Base-by-base conservation (phyloP, 2,113 vertebrate genomes). In the Muntiacus reevesi region DNA sequence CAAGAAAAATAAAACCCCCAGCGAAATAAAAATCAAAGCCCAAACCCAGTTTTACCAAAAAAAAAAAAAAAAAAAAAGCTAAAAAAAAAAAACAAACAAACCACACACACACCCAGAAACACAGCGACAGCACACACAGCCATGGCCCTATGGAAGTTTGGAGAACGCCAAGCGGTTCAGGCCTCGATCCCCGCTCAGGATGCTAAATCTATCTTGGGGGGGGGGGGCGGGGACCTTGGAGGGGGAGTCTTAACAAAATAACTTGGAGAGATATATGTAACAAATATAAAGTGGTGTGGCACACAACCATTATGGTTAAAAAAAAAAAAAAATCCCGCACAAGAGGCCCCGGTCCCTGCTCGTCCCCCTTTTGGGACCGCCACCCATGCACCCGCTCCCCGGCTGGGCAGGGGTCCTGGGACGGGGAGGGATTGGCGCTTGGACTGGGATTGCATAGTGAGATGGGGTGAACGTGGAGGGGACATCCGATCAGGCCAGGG, bases 361-460 rank as follows among this genome's bases (percentile, higher is more conserved):
- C 2, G 4, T 6, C 8, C 36, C 43, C 30, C 3, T 78, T 95
- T 92, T 95, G 95, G 95, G 98, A 97, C 71, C 59, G 23, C 33
- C 45, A 23, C 78, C 67, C 67, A 6, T n/a, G 4, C 52, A 9
- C 36, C 21, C 27, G 17, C 4, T n/a, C 33, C 43, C 0, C 27
- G 5, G 79, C 85, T 33, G 59, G 94, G 85, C 64, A 83, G 87
- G 92, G 97, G 59, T 79, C 96, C 88, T 36, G 47, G 94, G 88
- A 17, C 67, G 79, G 94, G 78, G 21, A 91, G 91, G 97, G 91
- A 87, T 45, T 92, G 98, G 87, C 74, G 94, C 94, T 6, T 52
- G 84, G 71, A 27, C 67, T 81, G 96, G 97, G 96, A 98, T 99
- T 99, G 99, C 99, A 99, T 99, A 99, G 99, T 98, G 98, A 98